Evolutionary conservation across 2,797 vertebrate genomes (phyloP).

Genomic region (Otus scops): DNA sequence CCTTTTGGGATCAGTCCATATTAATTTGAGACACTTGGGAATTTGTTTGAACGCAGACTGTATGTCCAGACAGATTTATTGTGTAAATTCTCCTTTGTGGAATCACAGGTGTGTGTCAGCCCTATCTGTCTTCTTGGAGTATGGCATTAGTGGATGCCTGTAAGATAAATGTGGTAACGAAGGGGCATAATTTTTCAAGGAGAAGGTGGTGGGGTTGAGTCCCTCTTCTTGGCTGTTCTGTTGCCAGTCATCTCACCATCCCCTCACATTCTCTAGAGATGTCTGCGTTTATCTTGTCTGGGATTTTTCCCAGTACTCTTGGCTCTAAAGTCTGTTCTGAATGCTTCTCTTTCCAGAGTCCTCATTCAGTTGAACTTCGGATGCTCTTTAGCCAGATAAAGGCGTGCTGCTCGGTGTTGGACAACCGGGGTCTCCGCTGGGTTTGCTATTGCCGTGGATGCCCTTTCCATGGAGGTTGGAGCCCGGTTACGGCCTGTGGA

Average conservation of each 20-base stretch:
- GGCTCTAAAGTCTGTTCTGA: neutral
- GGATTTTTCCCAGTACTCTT: neutral
- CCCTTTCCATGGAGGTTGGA: neutral
- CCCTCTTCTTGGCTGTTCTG: neutral
- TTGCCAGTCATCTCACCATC: neutral
- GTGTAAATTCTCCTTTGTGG: neutral
- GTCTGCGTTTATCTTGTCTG: neutral
- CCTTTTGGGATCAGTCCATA: neutral
- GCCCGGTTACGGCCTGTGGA: neutral
- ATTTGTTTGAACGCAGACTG: neutral
- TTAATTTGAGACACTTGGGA: neutral
- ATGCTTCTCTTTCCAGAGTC: neutral
- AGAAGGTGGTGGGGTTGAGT: neutral
- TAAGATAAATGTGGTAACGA: neutral
- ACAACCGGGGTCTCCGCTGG: neutral
- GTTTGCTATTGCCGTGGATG: neutral
- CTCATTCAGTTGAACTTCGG: neutral
- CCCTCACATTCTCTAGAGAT: neutral
- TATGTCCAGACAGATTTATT: neutral
- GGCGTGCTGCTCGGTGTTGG: no score
- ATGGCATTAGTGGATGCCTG: neutral
- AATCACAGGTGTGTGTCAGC: neutral
- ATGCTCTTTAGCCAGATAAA: no score
- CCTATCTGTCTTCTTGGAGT: neutral
- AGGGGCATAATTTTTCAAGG: neutral